Conservation (phyloP, 2,888 invertebrate species). For the Julus scandinavius region DNA sequence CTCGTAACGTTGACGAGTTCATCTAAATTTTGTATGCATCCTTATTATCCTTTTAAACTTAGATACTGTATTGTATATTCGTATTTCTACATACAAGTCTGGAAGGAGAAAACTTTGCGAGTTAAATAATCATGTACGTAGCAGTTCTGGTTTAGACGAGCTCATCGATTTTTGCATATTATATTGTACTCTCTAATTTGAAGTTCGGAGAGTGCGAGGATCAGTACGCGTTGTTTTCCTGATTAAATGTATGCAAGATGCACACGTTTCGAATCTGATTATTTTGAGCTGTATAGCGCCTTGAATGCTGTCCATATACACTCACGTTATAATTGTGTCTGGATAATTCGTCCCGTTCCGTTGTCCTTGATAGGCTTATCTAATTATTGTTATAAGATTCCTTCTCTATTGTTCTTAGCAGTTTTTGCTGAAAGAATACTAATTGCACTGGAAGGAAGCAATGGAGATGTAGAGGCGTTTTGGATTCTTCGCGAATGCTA, state of each 20-base stretch:
- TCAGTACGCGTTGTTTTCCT: neutral
- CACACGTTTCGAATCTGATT: slow-evolving; percentile 8
- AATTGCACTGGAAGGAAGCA: neutral
- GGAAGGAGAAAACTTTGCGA: too few species aligned
- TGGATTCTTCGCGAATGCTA: neutral
- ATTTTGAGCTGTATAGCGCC: neutral
- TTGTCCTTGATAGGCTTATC: neutral
- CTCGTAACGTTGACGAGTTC: too few species aligned
- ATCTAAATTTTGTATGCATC: too few species aligned
- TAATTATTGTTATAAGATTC: slow-evolving; percentile 15
- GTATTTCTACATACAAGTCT: too few species aligned
- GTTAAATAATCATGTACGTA: too few species aligned
- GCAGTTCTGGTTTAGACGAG: neutral
- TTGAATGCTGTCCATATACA: neutral
- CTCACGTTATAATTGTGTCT: neutral
- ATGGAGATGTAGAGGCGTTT: neutral
- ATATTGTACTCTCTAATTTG: neutral
- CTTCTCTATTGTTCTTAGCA: neutral
- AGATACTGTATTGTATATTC: too few species aligned
- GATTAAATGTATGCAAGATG: neutral
- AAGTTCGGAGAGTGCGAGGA: neutral
- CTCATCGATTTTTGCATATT: neutral
- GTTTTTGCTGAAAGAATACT: neutral
- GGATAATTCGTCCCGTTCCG: neutral
- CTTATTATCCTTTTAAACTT: too few species aligned